Base-by-base conservation (phyloP, 2,888 invertebrate genomes). In the Peribatodes rhomboidaria region DNA sequence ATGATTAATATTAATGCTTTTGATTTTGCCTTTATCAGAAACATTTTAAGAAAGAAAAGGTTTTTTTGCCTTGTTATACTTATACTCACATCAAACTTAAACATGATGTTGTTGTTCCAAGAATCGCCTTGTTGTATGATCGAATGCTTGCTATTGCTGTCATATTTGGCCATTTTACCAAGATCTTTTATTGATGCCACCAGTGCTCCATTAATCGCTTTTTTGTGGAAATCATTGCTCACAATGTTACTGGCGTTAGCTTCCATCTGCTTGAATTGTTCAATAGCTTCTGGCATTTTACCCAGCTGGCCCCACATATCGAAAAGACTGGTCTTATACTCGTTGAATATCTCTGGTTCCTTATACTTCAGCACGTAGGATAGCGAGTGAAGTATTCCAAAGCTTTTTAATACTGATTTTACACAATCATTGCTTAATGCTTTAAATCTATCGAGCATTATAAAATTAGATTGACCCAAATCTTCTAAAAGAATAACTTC, bases 401-500 rank as follows among this genome's bases (percentile, higher is more conserved):
- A 74, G 41, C 75, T 75, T 59, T 77, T 79, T 0, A 86, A 50
- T 0, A 75, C 68, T 0, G 81, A 52, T 69, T 67, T 78, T 0
- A 84, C 66, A 33, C 69, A 69, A 31, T 79, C 74, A 31, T 76
- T 49, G 9, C 68, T 65, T 22, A 84, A 49, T 3, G 81, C 62
- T 14, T 61, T 53, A 14, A 77, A 71, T 70, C 77, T 77, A 52
- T 84, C 77, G 0, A 81, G 54, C 73, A 83, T 81, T 14, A 55
- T 41, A 60, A 71, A 83, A 33, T 72, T 68, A 6, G 65, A 59
- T 2, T 67, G 68, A 1, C 65, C 72, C 6, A 86, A 65, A 67
- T 86, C 86, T 75, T 85, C 83, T 13, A 86, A 62, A n/a, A 85
- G 61, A 18, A 86, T 77, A 0, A 83, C 70, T 76, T 86, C 86